Evolutionary conservation across 2,888 invertebrate species (phyloP).

Genomic region (Sesia bembeciformis): DNA sequence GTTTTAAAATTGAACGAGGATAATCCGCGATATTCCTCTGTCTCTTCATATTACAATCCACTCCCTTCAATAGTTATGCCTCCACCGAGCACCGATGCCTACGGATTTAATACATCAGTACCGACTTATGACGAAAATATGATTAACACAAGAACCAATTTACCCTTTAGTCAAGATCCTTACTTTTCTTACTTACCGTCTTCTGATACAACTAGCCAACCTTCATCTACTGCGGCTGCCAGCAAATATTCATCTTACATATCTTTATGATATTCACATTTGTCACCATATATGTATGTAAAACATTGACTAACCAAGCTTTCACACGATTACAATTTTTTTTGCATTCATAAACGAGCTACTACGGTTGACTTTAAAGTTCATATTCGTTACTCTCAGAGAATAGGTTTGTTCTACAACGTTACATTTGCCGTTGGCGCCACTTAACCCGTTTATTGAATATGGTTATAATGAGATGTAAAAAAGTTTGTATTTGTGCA

Average conservation of each 20-base stretch:
- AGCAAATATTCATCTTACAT: constrained; percentile 58
- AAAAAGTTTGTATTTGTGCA: no score
- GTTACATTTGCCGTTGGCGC: no score
- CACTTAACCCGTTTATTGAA: no score
- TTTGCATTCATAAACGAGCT: no score
- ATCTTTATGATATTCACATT: constrained; percentile 32
- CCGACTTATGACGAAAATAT: constrained; percentile 49
- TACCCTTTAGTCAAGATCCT: constrained; percentile 44
- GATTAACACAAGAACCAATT: constrained; percentile 13
- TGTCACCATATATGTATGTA: no score
- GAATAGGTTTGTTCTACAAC: no score
- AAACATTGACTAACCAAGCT: no score
- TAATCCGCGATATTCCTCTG: constrained; percentile 37
- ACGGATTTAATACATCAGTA: constrained; percentile 34
- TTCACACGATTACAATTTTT: no score
- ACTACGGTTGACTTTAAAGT: no score
- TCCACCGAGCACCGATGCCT: constrained; percentile 39
- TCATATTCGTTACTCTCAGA: no score
- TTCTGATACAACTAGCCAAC: constrained; percentile 36
- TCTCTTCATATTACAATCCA: constrained; percentile 46
- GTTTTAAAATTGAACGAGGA: constrained; percentile 57
- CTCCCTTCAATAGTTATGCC: constrained; percentile 42
- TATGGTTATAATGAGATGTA: no score
- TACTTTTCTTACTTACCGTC: constrained; percentile 48
- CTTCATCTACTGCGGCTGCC: constrained; percentile 22